Conservation (phyloP, 1,140 invertebrate genomes). For the Anastrepha obliqua region DNA sequence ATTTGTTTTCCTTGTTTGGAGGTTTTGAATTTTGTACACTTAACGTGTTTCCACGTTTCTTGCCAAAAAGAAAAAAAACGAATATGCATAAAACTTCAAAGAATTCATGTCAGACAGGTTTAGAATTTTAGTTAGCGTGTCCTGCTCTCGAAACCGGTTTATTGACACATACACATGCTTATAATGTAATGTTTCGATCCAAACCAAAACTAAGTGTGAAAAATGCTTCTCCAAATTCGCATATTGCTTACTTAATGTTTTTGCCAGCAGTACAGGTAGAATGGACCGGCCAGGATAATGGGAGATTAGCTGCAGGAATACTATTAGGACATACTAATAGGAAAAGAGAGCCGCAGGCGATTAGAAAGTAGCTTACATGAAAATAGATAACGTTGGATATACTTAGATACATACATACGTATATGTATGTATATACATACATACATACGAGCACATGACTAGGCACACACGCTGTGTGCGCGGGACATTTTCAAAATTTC, state of each 20-base stretch:
- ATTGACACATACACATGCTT: neutral
- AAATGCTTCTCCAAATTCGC: neutral
- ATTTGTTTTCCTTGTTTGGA: neutral
- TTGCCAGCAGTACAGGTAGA: neutral
- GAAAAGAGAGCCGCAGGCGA: neutral
- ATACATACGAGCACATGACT: too few relatives aligned
- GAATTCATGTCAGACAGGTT: slow-evolving; percentile 16
- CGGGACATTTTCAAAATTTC: too few relatives aligned
- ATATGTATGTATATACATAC: neutral
- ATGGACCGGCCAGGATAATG: neutral
- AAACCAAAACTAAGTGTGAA: neutral
- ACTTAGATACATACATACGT: neutral
- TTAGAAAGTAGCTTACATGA: slow-evolving; percentile 12
- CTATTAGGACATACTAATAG: neutral
- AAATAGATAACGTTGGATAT: neutral
- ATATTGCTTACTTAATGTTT: neutral
- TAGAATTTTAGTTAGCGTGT: slow-evolving; percentile 12
- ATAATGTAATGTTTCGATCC: too few relatives aligned
- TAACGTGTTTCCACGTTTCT: neutral
- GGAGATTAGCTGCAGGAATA: neutral
- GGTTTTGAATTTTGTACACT: neutral
- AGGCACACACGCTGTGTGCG: too few relatives aligned
- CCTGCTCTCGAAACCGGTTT: slow-evolving; percentile 2
- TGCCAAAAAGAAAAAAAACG: neutral
- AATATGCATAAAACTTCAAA: slow-evolving; percentile 8